Base-by-base conservation (phyloP, 2,797 vertebrate genomes). In the Iguana delicatissima region DNA sequence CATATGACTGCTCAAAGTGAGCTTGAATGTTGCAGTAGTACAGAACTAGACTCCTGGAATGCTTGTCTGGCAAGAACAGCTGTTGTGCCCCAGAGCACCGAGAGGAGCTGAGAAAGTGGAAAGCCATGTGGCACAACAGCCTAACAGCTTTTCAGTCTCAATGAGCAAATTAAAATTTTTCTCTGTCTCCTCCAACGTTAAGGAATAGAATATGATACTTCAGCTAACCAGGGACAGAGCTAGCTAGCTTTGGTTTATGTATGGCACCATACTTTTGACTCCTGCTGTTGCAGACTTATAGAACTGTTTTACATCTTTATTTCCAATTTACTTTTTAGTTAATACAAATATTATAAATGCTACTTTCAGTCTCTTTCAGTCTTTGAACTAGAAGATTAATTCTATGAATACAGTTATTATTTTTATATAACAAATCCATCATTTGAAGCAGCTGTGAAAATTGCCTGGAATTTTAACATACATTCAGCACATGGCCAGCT, bases 381-480 rank as follows among this genome's bases (percentile, higher is more conserved):
- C 22, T 69, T 52, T 62, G 72, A 38, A 52, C 42, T 64, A 29
- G 18, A 84, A 26, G 46, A 62, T 18, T 74, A 29, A 77, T 81
- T 85, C 16, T 64, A 35, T 20, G 74, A 6, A 74, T 29, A 32
- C 16, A 79, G 73, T n/a, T 74, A 55, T 80, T 67, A 13, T 89
- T 67, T 85, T 74, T 85, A 74, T 35, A 62, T 46, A 50, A 62
- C 26, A 72, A 73, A 72, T 57, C 22, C 20, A 32, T 67, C 74
- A 20, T 67, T 59, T 73, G 59, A 81, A 91, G 87, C n/a, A 38
- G 12, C 14, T 85, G 80, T 69, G 20, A 89, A 87, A 86, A 89
- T 77, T 16, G 35, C 85, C 86, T 79, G 69, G 73, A 74, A 80
- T 82, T 85, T 84, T 77, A 69, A n/a, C 55, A 35, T 46, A n/a